Percentiles rank a stretch among this genome's conserved stretches.
Evolutionary conservation across 2,113 vertebrate genomes (phyloP).

Genomic region (Himantopus leucocephalus): DNA sequence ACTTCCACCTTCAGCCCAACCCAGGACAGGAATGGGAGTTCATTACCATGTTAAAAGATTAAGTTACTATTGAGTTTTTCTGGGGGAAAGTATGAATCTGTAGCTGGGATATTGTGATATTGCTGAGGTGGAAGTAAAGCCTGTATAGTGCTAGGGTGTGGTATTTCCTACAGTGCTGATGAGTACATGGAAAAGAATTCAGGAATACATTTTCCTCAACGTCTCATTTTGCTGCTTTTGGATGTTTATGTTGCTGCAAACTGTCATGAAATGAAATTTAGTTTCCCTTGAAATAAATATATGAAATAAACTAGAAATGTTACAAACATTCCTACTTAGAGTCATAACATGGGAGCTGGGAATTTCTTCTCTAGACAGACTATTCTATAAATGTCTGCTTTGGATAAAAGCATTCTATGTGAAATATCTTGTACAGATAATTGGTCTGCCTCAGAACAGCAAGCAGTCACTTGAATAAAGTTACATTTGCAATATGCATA

Average conservation of each 20-base stretch:
- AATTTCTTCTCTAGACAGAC: neutral
- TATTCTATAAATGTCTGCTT: neutral
- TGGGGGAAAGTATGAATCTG: fast-evolving
- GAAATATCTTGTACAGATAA: neutral
- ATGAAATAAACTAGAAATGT: neutral
- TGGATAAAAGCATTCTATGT: too few relatives aligned
- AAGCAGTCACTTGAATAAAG: neutral
- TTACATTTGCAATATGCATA: neutral
- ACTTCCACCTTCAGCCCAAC: neutral
- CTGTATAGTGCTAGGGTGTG: neutral
- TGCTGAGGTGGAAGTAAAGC: neutral
- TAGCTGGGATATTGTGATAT: neutral
- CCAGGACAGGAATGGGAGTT: neutral
- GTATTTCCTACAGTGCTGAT: neutral
- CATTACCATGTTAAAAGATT: neutral
- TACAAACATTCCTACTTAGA: neutral
- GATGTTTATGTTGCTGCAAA: neutral
- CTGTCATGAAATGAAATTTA: neutral
- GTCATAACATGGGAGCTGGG: fast-evolving
- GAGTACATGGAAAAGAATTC: neutral
- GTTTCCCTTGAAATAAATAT: neutral
- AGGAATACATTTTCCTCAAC: neutral
- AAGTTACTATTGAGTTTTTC: neutral
- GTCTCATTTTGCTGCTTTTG: neutral
- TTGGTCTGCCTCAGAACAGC: neutral